phyloP scores from a whole-genome alignment of 2,797 vertebrate genomes.

The Malurus leucopterus region DNA sequence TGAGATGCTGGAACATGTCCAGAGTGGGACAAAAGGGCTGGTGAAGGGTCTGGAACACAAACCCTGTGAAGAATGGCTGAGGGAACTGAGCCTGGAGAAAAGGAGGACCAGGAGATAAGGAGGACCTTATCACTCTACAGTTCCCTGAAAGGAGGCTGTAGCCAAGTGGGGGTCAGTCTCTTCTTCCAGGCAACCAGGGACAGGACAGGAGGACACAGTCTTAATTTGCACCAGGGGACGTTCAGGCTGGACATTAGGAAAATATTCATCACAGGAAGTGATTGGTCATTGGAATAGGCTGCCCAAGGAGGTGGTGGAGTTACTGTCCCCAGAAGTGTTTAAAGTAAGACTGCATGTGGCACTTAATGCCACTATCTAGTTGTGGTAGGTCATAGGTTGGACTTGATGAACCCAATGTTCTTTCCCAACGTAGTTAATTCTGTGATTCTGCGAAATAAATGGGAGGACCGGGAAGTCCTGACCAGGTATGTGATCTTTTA shows the following conservation, averaged over 20 bases:
- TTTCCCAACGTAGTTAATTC: neutral
- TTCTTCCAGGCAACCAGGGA: neutral
- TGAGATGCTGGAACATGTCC: accelerated
- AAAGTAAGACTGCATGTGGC: neutral
- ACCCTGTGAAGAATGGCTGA: neutral
- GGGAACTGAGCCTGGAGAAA: neutral
- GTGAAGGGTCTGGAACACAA: neutral
- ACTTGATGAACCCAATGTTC: neutral
- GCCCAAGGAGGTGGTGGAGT: neutral
- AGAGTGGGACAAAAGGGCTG: neutral
- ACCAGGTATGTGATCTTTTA: neutral
- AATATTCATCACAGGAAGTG: neutral
- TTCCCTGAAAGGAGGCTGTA: neutral
- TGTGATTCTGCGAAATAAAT: neutral
- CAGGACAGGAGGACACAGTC: neutral
- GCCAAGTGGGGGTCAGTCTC: neutral
- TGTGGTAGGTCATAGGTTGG: neutral
- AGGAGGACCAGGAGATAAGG: neutral
- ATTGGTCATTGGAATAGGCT: neutral
- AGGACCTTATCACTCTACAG: too few relatives aligned
- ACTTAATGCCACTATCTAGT: neutral
- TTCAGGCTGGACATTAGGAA: neutral
- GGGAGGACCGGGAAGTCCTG: neutral
- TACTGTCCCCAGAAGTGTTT: too few relatives aligned
- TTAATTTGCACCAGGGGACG: neutral